These are phyloP conservation scores for Polia nebulosa DNA, from an alignment of 2,888 invertebrate genomes.

Conservation along the genomic window DNA sequence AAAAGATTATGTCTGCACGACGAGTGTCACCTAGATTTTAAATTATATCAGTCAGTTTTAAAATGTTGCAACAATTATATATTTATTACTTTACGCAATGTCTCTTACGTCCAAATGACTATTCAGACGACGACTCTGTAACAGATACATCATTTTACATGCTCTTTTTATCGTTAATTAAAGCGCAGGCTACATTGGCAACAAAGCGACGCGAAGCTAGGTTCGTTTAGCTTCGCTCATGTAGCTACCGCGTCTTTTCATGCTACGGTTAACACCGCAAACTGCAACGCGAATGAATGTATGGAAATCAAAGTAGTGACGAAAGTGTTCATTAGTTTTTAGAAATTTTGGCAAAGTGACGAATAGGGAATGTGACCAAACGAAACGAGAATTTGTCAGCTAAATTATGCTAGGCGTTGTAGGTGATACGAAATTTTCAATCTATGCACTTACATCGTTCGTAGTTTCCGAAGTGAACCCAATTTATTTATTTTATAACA, in stretches of 20 bases:
- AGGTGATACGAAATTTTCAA: too few relatives aligned
- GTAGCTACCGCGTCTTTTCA: neutral
- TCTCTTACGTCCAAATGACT: slow-evolving; percentile 22
- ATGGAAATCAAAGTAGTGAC: too few relatives aligned
- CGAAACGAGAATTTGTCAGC: too few relatives aligned
- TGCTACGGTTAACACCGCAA: neutral
- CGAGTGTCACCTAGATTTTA: slow-evolving; percentile 60
- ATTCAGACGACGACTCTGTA: slow-evolving; percentile 44
- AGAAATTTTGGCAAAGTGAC: too few relatives aligned
- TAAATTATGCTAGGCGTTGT: too few relatives aligned
- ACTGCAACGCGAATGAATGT: neutral
- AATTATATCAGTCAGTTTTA: slow-evolving; percentile 36
- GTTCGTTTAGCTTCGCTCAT: neutral
- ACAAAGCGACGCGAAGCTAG: neutral
- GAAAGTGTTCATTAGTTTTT: too few relatives aligned
- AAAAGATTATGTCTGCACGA: slow-evolving; percentile 39
- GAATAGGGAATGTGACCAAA: too few relatives aligned
- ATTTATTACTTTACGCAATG: slow-evolving; percentile 48
- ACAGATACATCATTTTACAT: slow-evolving; percentile 57
- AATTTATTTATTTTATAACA: neutral
- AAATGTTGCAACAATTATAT: slow-evolving; percentile 59
- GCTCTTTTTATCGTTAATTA: slow-evolving; percentile 25
- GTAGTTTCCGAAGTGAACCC: neutral
- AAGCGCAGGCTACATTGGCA: neutral
- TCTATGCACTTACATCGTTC: too few relatives aligned